Base-by-base conservation (phyloP, 1,140 invertebrate genomes). In the Luehdorfia chinensis region DNA sequence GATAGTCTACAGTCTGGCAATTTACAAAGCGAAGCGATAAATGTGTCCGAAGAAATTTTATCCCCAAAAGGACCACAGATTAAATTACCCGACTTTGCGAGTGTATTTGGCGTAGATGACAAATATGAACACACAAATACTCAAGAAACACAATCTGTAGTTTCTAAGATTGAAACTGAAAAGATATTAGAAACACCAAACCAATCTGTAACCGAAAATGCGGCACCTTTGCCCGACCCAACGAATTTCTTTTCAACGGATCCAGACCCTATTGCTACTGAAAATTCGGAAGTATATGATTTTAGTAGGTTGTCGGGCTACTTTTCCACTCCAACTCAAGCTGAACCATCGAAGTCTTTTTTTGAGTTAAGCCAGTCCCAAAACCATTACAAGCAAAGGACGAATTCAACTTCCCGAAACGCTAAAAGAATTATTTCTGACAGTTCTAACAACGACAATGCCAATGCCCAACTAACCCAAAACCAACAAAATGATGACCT, bases 341-440 rank as follows among this genome's bases (percentile, higher is more conserved):
- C 70, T 4, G 76, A 86, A 9, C 74, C 66, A 4, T 56, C 73
- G 16, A 84, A 86, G 53, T 76, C 83, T 84, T 86, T 86, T 86
- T 86, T 86, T 84, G 83, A 86, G 50, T 71, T 84, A 52, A 86
- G 83, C 59, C 73, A 84, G 43, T 77, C 79, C 11, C 75, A 84
- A 76, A 70, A 86, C 18, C 80, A 86, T 51, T 83, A 79, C 9
- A 77, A 75, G 34, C 73, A 84, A 43, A 55, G 50, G 13, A 43
- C 47, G 32, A 15, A 37, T 9, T 27, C 36, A 14, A 25, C 13
- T 13, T 33, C 18, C 16, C 15, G 28, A 61, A 44, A 37, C 18
- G 49, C 9, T 1, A 11, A 5, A 31, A 9, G 9, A 31, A 11
- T 12, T 2, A 11, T 9, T 31, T 11, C n/a, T 31, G 9, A 31